Percentiles rank a stretch among this genome's conserved stretches.
phyloP scores from a whole-genome alignment of 2,113 vertebrate genomes.

The Chloropsis cyanopogon region DNA sequence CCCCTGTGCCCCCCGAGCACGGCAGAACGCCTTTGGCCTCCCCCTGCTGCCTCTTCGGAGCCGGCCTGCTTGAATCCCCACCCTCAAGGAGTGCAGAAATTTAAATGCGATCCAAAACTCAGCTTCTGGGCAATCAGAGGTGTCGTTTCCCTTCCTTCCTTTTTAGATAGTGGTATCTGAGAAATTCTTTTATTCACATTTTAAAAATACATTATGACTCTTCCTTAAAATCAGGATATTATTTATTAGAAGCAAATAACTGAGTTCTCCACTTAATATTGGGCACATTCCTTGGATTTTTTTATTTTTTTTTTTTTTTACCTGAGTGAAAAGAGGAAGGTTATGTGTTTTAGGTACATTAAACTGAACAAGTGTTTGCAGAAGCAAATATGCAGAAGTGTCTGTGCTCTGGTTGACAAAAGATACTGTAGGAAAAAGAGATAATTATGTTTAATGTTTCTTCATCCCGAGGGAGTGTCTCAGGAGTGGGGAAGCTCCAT shows the following conservation, averaged over 20 bases:
- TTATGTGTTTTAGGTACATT: background rate
- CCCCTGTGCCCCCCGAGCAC: background rate
- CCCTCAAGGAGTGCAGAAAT: background rate
- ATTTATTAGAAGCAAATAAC: background rate
- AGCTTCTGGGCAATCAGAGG: background rate
- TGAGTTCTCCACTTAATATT: background rate
- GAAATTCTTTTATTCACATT: background rate
- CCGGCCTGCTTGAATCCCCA: fast-evolving
- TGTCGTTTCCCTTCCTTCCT: background rate
- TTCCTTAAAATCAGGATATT: background rate
- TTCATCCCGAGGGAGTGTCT: background rate
- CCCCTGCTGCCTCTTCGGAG: background rate
- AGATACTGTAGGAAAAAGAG: background rate
- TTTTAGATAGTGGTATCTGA: background rate
- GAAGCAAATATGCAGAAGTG: background rate
- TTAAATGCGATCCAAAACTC: background rate
- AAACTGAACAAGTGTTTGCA: background rate
- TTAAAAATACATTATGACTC: background rate
- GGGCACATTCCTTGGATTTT: background rate
- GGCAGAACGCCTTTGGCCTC: background rate
- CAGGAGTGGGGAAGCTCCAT: background rate
- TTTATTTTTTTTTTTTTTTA: background rate
- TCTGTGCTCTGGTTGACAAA: background rate
- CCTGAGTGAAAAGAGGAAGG: background rate
- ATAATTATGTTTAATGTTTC: background rate